Percentiles rank a stretch among this genome's conserved stretches.
These are phyloP conservation scores for Lanistes nyassanus DNA, from an alignment of 1,140 invertebrate species.

Conservation along the genomic window DNA sequence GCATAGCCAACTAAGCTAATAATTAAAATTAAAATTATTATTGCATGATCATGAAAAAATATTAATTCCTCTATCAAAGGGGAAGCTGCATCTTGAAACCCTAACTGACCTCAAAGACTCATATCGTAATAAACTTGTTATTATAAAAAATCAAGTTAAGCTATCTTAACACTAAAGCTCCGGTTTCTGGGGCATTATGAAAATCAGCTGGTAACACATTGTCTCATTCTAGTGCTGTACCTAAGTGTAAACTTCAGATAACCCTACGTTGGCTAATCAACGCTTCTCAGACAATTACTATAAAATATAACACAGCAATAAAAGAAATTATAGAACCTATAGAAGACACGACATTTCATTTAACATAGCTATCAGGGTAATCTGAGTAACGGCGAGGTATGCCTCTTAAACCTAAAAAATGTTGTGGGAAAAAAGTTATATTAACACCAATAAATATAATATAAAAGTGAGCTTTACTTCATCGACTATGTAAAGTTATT, in stretches of 20 bases:
- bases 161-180: slow-evolving; percentile 12
- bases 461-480: slow-evolving; percentile 52
- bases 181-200: slow-evolving; percentile 12
- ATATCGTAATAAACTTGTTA: slow-evolving; percentile 43
- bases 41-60: slow-evolving; percentile 73
- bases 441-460: slow-evolving; percentile 68
- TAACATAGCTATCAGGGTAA: slow-evolving; percentile 75
- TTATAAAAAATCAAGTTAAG: no score
- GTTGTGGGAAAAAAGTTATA: slow-evolving; percentile 81
- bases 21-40: slow-evolving; percentile 69
- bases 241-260: slow-evolving; percentile 34
- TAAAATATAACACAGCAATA: slow-evolving; percentile 70
- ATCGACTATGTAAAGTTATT: slow-evolving; percentile 68
- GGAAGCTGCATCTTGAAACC: slow-evolving; percentile 71
- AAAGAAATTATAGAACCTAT: slow-evolving; percentile 73
- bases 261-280: slow-evolving; percentile 71
- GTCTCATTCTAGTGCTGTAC: slow-evolving; percentile 21
- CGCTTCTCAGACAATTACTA: slow-evolving; percentile 69
- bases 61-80: slow-evolving; percentile 73
- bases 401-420: slow-evolving; percentile 79
- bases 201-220: slow-evolving; percentile 8
- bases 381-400: slow-evolving; percentile 80
- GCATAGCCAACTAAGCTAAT: slow-evolving; percentile 59
- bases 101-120: slow-evolving; percentile 69
- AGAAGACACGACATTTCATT: slow-evolving; percentile 76